Percentiles rank a stretch among this genome's conserved stretches.
These are phyloP conservation scores for Agrilus cyanescens DNA, from an alignment of 2,888 invertebrate genomes.

Conservation along the genomic window DNA sequence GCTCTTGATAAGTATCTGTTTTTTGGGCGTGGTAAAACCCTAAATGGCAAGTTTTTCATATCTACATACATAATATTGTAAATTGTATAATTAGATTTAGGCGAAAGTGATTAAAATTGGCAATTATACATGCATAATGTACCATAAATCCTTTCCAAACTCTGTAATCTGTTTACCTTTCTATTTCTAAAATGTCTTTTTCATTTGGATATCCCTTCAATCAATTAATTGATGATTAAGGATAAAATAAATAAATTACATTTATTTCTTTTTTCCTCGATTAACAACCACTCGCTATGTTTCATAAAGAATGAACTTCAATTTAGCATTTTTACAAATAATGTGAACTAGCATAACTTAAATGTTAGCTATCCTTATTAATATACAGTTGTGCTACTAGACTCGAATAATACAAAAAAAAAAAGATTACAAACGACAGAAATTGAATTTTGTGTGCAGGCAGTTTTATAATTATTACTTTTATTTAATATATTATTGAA, in stretches of 20 bases:
- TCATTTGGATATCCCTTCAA: too few species aligned
- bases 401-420: slow-evolving; percentile 23
- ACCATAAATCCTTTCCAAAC: slow-evolving; percentile 2
- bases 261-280: too few species aligned
- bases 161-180: too few species aligned
- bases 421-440: slow-evolving; percentile 28
- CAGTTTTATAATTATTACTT: slow-evolving; percentile 21
- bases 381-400: slow-evolving; percentile 35
- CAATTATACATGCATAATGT: slow-evolving; percentile 21
- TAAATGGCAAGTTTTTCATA: slow-evolving; percentile 54
- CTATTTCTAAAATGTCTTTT: too few species aligned
- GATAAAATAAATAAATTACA: too few species aligned
- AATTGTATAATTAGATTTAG: slow-evolving; percentile 22
- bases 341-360: slow-evolving; percentile 16
- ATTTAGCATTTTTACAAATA: neutral
- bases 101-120: slow-evolving; percentile 34
- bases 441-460: slow-evolving; percentile 30
- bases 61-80: slow-evolving; percentile 31
- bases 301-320: neutral
- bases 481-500: slow-evolving; percentile 25
- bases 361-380: slow-evolving; percentile 29
- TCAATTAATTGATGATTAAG: too few species aligned
- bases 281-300: too few species aligned
- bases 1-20: slow-evolving; percentile 29
- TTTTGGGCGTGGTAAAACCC: slow-evolving; percentile 57